These are phyloP conservation scores for Liparis tanakae DNA, from an alignment of 2,797 vertebrate genomes.

Conservation along the genomic window DNA sequence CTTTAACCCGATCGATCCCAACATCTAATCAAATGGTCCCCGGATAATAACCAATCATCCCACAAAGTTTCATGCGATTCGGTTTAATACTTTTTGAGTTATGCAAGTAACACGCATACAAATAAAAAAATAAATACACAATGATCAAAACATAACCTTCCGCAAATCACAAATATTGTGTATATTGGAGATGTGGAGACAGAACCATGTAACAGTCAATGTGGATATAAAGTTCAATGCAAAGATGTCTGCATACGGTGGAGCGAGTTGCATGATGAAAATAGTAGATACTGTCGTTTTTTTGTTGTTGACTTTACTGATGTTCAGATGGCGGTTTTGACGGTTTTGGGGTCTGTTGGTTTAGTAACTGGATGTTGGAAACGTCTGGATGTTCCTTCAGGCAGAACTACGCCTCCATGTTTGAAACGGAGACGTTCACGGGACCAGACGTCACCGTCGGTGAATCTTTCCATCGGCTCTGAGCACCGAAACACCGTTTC, in stretches of 20 bases:
- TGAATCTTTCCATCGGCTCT: background rate
- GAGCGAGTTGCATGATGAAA: background rate
- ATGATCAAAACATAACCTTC: too few species aligned
- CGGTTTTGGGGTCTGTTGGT: background rate
- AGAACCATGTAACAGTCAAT: background rate
- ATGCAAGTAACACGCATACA: too few species aligned
- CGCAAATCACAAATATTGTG: conserved; percentile 28
- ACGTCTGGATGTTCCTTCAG: background rate
- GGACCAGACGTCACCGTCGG: background rate
- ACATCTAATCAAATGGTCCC: too few species aligned
- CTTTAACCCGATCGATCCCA: too few species aligned
- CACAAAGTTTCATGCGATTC: too few species aligned
- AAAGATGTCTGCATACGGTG: background rate
- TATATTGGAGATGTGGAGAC: conserved; percentile 11
- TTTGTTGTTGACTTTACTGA: too few species aligned
- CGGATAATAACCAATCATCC: too few species aligned
- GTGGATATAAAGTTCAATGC: background rate
- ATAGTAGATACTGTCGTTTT: background rate
- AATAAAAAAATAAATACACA: too few species aligned
- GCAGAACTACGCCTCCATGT: background rate
- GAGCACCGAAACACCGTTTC: background rate
- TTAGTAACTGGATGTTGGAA: background rate
- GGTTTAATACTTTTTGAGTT: too few species aligned
- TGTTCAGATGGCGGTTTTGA: background rate
- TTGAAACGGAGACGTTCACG: conserved; percentile 1